A percentile compares a stretch with the other conserved stretches of the same genome.
Evolutionary conservation across 2,113 vertebrate species (phyloP).

Genomic region (Parotia lawesii): DNA sequence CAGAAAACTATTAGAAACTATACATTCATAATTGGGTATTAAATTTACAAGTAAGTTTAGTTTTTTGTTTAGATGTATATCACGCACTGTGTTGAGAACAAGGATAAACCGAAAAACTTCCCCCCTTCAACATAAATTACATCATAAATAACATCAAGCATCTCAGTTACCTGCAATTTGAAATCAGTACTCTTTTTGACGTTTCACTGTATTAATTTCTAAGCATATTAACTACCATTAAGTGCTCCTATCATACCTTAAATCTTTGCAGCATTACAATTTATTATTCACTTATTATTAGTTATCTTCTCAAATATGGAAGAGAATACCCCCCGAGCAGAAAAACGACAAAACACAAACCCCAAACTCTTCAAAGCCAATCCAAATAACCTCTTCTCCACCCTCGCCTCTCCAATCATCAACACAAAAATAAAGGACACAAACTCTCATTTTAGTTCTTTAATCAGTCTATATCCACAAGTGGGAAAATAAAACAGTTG

Average conservation of each 20-base stretch:
- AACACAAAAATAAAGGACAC: neutral
- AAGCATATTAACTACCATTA: neutral
- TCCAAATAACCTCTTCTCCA: neutral
- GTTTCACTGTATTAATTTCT: neutral
- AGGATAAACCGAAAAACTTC: neutral
- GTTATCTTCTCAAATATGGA: neutral
- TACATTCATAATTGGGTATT: neutral
- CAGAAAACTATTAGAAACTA: too few relatives aligned
- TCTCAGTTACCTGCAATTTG: neutral
- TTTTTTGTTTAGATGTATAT: neutral
- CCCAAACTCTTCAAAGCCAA: neutral
- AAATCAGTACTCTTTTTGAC: neutral
- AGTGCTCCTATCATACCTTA: neutral
- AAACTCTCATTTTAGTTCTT: neutral
- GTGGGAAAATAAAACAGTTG: neutral
- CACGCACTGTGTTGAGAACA: neutral
- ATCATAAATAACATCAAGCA: too few relatives aligned
- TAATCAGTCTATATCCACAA: neutral
- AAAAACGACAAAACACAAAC: neutral
- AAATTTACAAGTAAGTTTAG: neutral
- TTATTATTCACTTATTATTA: neutral
- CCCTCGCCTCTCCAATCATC: rapidly evolving
- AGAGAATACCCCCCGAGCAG: neutral
- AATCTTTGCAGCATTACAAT: neutral
- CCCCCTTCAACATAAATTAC: neutral